Conservation (phyloP, 2,888 invertebrate genomes). For the Cacoxenus indagator region DNA sequence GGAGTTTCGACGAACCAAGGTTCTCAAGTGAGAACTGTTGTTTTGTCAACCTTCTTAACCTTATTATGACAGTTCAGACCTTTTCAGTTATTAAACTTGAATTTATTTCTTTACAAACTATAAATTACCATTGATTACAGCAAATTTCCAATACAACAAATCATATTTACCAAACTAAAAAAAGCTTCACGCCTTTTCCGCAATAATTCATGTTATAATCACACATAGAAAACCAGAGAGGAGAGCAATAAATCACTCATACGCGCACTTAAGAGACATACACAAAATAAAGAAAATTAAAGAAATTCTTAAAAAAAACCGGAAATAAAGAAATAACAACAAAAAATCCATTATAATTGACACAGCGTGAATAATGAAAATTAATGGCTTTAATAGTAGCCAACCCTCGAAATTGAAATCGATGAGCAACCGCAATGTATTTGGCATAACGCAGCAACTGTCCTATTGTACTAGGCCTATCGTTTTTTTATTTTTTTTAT, state of each 20-base stretch:
- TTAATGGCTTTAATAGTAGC: slow-evolving; percentile 46
- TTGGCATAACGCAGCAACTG: no score
- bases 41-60: no score
- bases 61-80: no score
- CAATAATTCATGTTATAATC: no score
- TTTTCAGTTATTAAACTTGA: no score
- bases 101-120: no score
- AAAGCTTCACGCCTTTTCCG: no score
- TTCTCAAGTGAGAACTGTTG: no score
- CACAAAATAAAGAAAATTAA: not conserved
- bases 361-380: slow-evolving; percentile 58
- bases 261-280: slow-evolving; percentile 1
- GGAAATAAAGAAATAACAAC: not conserved
- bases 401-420: not conserved
- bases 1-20: no score
- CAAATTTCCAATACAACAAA: not conserved
- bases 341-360: not conserved
- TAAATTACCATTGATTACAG: not conserved
- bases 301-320: not conserved
- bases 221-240: not conserved
- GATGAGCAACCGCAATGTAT: not conserved
- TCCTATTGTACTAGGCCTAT: no score
- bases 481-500: slow-evolving; percentile 7
- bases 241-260: slow-evolving; percentile 4
- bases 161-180: not conserved